Base-by-base conservation (phyloP, 2,113 vertebrate genomes). In the Chloropsis hardwickii region DNA sequence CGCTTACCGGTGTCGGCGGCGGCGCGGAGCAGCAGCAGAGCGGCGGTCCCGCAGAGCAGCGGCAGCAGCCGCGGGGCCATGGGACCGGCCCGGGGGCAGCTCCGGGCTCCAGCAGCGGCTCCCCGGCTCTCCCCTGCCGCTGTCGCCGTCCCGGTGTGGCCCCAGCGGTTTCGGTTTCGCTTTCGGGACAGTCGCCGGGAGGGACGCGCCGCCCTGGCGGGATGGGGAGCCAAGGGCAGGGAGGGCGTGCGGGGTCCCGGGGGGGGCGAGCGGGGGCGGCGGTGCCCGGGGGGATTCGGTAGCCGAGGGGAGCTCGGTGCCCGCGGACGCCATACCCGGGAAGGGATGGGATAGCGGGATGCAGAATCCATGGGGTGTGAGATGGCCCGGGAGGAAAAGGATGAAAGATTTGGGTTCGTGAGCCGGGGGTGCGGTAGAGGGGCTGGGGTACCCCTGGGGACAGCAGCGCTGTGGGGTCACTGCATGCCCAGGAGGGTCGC, bases 1-100 rank as follows among this genome's bases (percentile, higher is more conserved):
- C 42, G 8, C 92, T 92, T 94, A 95, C 94, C 95, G 61, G 35
- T 61, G 20, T 37, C 61, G 22, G 61, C 37, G 60, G 58, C 33
- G 60, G 10, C 14, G 45, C 65, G 21, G 69, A 84, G 67, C 78
- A 91, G 72, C 67, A 84, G 81, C 3, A 95, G 23, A 14, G 53
- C 44, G 67, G 24, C 11, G 42, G 62, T 1, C 2, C 13, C 76
- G 85, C 54, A 94, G 44, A 96, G 77, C 57, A 93, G 54, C 47
- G n/a, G 77, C 72, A 77, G 70, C 74, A 28, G 73, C 48, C 42
- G 57, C 47, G 62, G 39, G 5, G 39, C 90, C 94, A 95, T 95
- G 58, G 77, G 8, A 14, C 3, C 24, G 51, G 6, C 39, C 14
- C 37, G 23, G 31, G 48, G 17, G 22, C 51, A 24, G 65, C 15